Percentiles rank a stretch among this genome's conserved stretches.
phyloP scores from a whole-genome alignment of 2,797 vertebrate species.

The Enteromius fasciolatus region DNA sequence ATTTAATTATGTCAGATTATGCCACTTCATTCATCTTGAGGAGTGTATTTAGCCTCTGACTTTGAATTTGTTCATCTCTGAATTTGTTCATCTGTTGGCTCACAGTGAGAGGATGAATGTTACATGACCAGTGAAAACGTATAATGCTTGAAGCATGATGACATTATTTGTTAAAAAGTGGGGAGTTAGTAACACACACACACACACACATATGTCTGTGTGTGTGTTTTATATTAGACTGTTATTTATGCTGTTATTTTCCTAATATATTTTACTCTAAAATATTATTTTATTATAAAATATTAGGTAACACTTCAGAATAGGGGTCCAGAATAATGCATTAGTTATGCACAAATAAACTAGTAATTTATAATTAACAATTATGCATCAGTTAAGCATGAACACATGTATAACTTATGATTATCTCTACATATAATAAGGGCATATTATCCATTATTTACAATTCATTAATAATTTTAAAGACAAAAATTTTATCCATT shows the following conservation, averaged over 20 bases:
- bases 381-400: too few species aligned
- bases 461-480: too few species aligned
- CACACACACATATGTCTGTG: too few species aligned
- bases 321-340: too few species aligned
- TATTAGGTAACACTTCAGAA: too few species aligned
- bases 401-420: too few species aligned
- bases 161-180: background rate
- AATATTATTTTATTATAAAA: background rate
- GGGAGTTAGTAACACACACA: background rate
- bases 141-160: background rate
- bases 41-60: background rate
- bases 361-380: too few species aligned
- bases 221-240: background rate
- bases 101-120: background rate
- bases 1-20: conserved; percentile 12
- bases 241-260: background rate
- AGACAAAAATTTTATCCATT: too few species aligned
- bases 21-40: conserved; percentile 11
- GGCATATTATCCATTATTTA: too few species aligned
- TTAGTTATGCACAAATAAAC: too few species aligned
- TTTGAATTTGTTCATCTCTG: background rate
- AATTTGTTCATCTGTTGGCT: background rate
- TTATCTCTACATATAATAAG: too few species aligned
- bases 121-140: background rate
- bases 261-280: background rate